These are phyloP conservation scores for Bombus terrestris DNA, from an alignment of 1,140 invertebrate species.

Conservation along the genomic window DNA sequence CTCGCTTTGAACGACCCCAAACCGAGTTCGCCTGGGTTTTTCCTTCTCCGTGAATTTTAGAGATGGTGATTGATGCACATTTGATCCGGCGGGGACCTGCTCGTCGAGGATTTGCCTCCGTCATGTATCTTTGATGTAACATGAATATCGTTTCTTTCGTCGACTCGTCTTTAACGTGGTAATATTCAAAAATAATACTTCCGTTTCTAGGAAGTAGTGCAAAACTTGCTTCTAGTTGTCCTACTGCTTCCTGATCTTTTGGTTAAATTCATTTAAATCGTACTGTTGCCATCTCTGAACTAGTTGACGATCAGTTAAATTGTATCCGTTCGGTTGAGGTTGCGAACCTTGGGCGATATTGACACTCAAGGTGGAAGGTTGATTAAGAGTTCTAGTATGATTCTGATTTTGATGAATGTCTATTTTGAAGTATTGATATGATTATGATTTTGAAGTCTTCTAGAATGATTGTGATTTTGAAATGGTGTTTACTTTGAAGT, in stretches of 20 bases:
- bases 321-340: no score
- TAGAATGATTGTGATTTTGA: no score
- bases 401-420: no score
- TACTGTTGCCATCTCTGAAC: not conserved
- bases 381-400: no score
- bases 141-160: not conserved
- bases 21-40: not conserved
- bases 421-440: no score
- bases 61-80: conserved; percentile 21
- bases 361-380: no score
- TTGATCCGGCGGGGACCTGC: not conserved
- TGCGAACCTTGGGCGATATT: no score
- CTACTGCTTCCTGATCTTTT: not conserved
- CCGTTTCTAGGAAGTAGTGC: not conserved
- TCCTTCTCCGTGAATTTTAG: conserved; percentile 5
- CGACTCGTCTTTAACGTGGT: accelerated
- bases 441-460: no score
- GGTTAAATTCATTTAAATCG: not conserved
- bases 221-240: no score
- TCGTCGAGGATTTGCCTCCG: not conserved
- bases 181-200: not conserved
- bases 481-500: no score
- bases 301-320: no score
- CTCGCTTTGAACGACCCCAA: not conserved
- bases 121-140: not conserved